A percentile compares a stretch with the other conserved stretches of the same genome.
phyloP scores from a whole-genome alignment of 2,113 vertebrate species.

The Gopherus evgoodei region DNA sequence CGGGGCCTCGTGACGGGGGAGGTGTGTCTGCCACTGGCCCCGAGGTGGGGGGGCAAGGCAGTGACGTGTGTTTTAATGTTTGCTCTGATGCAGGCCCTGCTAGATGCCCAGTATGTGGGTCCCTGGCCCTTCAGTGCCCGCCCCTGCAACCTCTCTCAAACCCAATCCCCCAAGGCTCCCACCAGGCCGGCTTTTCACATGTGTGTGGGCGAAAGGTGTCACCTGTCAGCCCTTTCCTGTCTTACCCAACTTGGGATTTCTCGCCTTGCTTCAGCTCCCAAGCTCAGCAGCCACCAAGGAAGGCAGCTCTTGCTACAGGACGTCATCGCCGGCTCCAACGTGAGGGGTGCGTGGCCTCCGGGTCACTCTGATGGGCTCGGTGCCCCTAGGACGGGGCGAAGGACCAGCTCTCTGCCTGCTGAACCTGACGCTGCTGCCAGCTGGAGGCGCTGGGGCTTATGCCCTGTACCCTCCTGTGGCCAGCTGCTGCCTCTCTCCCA shows the following conservation, averaged over 20 bases:
- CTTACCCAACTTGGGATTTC: constrained; percentile 71
- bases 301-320: neutral
- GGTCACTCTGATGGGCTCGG: neutral
- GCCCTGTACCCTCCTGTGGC: neutral
- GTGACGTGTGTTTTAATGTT: neutral
- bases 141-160: neutral
- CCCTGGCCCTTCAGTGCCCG: neutral
- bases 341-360: neutral
- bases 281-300: neutral
- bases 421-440: too few relatives aligned
- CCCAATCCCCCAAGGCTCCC: neutral
- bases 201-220: rapidly evolving
- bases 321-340: neutral
- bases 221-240: constrained; percentile 28
- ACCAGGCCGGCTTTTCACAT: rapidly evolving
- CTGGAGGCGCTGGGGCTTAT: too few relatives aligned
- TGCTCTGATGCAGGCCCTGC: too few relatives aligned
- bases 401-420: neutral
- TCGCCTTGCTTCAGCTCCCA: neutral
- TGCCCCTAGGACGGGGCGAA: too few relatives aligned
- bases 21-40: neutral
- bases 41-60: neutral
- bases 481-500: too few relatives aligned
- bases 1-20: neutral
- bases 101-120: too few relatives aligned